Conservation (phyloP, 2,113 vertebrate species). For the Aviceda subcristata region DNA sequence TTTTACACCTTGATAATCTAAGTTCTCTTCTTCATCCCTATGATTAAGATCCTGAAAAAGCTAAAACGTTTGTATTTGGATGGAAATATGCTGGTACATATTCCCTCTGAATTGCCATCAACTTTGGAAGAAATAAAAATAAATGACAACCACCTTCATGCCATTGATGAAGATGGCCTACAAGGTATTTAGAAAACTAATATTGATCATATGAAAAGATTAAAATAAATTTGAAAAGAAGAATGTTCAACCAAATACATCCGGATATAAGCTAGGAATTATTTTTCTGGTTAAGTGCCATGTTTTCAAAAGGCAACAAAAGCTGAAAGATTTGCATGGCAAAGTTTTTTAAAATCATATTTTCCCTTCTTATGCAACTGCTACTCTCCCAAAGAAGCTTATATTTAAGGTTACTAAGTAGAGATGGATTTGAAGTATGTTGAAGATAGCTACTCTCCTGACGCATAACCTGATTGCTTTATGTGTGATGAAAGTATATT, state of each 20-base stretch:
- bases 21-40: background rate
- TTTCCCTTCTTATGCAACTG: background rate
- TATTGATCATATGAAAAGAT: background rate
- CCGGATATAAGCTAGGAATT: no score
- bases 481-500: background rate
- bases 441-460: background rate
- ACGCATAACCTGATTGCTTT: background rate
- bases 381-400: background rate
- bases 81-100: conserved; percentile 81
- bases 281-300: no score
- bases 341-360: background rate
- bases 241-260: background rate
- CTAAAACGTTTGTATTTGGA: conserved; percentile 90
- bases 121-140: conserved; percentile 93
- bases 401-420: background rate
- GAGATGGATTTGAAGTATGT: background rate
- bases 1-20: background rate
- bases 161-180: conserved; percentile 78
- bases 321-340: background rate
- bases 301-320: background rate
- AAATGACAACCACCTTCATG: conserved; percentile 87
- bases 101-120: conserved; percentile 82
- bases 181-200: conserved; percentile 73
- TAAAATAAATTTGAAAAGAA: background rate
- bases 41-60: conserved; percentile 82